Evolutionary conservation across 2,888 invertebrate genomes (phyloP).

Genomic region (Nebria brevicollis): DNA sequence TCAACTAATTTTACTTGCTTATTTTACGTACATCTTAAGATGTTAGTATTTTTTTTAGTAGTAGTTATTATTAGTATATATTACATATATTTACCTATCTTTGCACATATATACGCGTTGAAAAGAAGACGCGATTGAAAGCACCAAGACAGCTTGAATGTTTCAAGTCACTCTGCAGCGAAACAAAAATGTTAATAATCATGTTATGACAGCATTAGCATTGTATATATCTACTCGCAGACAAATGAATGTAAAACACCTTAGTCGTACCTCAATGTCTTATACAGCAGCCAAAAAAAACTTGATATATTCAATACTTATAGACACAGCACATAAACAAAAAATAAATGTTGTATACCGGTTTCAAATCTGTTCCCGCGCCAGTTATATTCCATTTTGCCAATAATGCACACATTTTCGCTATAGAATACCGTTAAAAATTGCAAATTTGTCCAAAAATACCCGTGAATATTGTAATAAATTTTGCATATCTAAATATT

Average conservation of each 20-base stretch:
- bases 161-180: neutral
- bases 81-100: too few relatives aligned
- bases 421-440: conserved; percentile 32
- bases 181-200: neutral
- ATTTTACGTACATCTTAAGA: too few relatives aligned
- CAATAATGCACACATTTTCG: conserved; percentile 43
- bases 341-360: conserved; percentile 36
- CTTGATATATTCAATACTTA: conserved; percentile 43
- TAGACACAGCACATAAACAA: conserved; percentile 23
- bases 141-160: neutral
- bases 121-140: neutral
- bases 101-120: too few relatives aligned
- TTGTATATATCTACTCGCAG: neutral
- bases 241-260: conserved; percentile 11
- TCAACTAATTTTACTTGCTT: too few relatives aligned
- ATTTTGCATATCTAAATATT: neutral
- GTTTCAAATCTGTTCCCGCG: conserved; percentile 32
- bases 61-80: too few relatives aligned
- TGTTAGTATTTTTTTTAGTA: too few relatives aligned
- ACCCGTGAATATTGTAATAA: neutral
- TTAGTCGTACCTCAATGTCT: conserved; percentile 27
- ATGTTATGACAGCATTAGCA: neutral
- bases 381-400: conserved; percentile 37
- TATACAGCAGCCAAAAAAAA: conserved; percentile 33
- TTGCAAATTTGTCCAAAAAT: conserved; percentile 24